Conservation (phyloP, 2,888 invertebrate genomes). For the Rhamnusium bicolor region DNA sequence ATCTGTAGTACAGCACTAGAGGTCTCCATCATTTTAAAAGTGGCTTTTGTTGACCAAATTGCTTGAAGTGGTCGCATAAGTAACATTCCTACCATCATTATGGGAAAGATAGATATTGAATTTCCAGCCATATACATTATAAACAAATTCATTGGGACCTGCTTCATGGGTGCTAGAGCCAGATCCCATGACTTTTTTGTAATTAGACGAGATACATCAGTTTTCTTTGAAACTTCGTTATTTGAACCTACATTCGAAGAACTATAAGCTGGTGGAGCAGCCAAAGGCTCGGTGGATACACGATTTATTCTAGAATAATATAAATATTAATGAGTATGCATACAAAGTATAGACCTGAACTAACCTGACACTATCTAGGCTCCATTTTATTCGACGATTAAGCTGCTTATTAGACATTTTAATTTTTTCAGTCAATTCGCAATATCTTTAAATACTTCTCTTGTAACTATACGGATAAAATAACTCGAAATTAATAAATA, state of each 20-base stretch:
- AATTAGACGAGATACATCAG: constrained; percentile 87
- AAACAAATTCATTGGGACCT: constrained; percentile 99
- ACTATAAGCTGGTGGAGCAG: constrained; percentile 90
- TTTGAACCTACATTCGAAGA: constrained; percentile 81
- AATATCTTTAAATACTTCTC: background rate
- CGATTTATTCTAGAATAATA: constrained; percentile 52
- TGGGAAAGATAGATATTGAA: constrained; percentile 99
- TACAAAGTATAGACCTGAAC: constrained; percentile 24
- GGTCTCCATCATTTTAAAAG: constrained; percentile 96
- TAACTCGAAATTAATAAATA: background rate
- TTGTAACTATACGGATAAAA: background rate
- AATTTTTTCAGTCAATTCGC: background rate
- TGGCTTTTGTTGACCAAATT: constrained; percentile 89
- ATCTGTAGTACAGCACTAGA: constrained; percentile 93
- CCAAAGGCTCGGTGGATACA: constrained; percentile 68
- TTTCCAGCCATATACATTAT: constrained; percentile 99
- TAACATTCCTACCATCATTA: constrained; percentile 99
- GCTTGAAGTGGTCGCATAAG: constrained; percentile 97
- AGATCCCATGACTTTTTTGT: constrained; percentile 98
- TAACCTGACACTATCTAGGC: constrained; percentile 66
- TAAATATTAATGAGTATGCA: background rate
- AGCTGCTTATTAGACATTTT: constrained; percentile 53
- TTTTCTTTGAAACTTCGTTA: constrained; percentile 86
- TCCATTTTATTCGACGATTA: constrained; percentile 66
- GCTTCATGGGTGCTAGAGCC: constrained; percentile 94